Evolutionary conservation across 2,797 vertebrate genomes (phyloP).

Genomic region (Hydrolagus colliei): DNA sequence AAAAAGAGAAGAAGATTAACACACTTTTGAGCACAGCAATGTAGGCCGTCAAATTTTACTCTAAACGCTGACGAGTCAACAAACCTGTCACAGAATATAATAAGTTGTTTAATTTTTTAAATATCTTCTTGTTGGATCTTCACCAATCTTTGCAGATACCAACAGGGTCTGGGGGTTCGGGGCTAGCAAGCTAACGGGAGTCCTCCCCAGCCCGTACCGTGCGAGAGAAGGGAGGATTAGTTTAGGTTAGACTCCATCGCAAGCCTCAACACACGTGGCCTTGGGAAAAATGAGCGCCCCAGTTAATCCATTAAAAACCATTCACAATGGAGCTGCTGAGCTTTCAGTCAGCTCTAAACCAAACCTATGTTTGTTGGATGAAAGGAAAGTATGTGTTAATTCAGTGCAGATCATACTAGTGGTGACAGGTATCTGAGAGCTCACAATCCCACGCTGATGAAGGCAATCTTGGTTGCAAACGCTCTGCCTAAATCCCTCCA

Average conservation of each 20-base stretch:
- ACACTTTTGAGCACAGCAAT: constrained; percentile 73
- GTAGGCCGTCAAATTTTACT: constrained; percentile 44
- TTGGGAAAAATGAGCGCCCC: too few species aligned
- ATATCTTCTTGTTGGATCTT: constrained; percentile 50
- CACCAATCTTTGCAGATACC: constrained; percentile 62
- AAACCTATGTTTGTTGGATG: constrained; percentile 18
- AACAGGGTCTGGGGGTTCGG: constrained; percentile 61
- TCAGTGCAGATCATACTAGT: background rate
- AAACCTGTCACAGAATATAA: constrained; percentile 52
- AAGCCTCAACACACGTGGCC: too few species aligned
- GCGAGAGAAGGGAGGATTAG: too few species aligned
- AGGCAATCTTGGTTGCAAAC: too few species aligned
- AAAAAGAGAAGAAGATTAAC: constrained; percentile 91
- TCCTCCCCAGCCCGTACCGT: too few species aligned
- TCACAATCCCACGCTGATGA: too few species aligned
- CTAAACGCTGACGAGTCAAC: constrained; percentile 33
- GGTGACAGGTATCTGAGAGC: too few species aligned
- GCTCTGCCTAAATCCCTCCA: too few species aligned
- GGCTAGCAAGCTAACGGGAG: constrained; percentile 37
- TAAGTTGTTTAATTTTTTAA: constrained; percentile 52
- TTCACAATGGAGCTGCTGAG: too few species aligned
- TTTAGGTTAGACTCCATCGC: too few species aligned
- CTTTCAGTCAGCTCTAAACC: too few species aligned
- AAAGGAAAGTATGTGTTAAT: constrained; percentile 19
- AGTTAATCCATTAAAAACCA: too few species aligned